Percentiles rank a stretch among this genome's conserved stretches.
Conservation (phyloP, 2,797 vertebrate species). For the Labeo calbasu region DNA sequence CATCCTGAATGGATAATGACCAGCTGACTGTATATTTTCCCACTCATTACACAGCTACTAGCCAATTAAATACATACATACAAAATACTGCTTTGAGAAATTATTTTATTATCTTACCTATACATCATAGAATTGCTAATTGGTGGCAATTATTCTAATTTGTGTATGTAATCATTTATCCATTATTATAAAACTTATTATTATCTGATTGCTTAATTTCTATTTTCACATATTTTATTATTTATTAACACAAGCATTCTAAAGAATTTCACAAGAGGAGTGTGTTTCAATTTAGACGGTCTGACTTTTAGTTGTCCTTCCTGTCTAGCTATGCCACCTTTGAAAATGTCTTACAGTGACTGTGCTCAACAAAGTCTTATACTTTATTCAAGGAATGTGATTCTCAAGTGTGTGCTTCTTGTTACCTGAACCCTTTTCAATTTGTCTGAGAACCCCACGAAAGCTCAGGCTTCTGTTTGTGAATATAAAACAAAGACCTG, state of each 20-base stretch:
- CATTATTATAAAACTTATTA: background rate
- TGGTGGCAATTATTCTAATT: background rate
- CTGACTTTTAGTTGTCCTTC: constrained; percentile 54
- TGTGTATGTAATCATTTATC: background rate
- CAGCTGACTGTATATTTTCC: background rate
- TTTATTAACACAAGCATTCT: constrained; percentile 45
- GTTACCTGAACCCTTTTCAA: constrained; percentile 41
- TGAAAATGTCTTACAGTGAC: constrained; percentile 36
- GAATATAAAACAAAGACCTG: constrained; percentile 43
- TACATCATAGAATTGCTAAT: background rate
- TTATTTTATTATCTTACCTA: background rate
- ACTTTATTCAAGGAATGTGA: constrained; percentile 40
- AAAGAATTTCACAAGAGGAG: constrained; percentile 23
- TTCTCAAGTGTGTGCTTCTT: constrained; percentile 27
- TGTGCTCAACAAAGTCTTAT: constrained; percentile 44
- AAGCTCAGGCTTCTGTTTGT: constrained; percentile 32
- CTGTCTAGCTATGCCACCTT: constrained; percentile 45
- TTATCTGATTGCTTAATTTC: background rate
- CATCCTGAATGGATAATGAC: background rate
- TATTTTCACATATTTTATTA: constrained; percentile 44
- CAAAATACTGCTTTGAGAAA: background rate
- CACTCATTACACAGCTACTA: background rate
- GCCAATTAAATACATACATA: background rate
- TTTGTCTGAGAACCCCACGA: constrained; percentile 30
- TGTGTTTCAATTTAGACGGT: constrained; percentile 43